A percentile compares a stretch with the other conserved stretches of the same genome.
Conservation (phyloP, 2,888 invertebrate genomes). For the Fissipunctia ypsillon region DNA sequence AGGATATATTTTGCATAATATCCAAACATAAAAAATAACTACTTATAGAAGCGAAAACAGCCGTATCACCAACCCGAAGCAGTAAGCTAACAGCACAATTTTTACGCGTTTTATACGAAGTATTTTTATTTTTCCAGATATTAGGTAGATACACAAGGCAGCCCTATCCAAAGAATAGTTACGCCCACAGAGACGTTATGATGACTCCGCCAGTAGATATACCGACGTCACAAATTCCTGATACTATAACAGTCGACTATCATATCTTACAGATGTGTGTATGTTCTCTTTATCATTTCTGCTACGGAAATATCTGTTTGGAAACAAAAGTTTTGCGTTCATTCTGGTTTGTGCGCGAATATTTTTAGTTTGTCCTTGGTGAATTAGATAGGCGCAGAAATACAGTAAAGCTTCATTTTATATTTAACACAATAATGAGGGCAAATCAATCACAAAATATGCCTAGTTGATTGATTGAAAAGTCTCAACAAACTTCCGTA, state of each 20-base stretch:
- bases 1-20: background rate
- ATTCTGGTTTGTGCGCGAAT: constrained; percentile 31
- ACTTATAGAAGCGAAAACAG: too few relatives aligned
- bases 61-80: too few relatives aligned
- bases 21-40: background rate
- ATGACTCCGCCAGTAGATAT: constrained; percentile 14
- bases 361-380: constrained; percentile 49
- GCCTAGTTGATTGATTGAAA: background rate
- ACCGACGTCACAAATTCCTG: constrained; percentile 61
- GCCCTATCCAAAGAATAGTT: constrained; percentile 42
- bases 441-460: background rate
- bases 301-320: constrained; percentile 33
- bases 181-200: constrained; percentile 44
- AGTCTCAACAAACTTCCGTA: background rate
- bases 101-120: background rate
- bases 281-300: constrained; percentile 42
- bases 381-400: constrained; percentile 9
- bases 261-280: constrained; percentile 28
- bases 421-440: background rate
- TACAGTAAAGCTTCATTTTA: constrained; percentile 12
- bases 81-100: background rate
- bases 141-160: constrained; percentile 2
- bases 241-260: constrained; percentile 54
- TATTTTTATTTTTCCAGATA: background rate
- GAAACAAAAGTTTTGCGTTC: constrained; percentile 30